phyloP scores from a whole-genome alignment of 2,888 invertebrate genomes.

The Morpho helenor region DNA sequence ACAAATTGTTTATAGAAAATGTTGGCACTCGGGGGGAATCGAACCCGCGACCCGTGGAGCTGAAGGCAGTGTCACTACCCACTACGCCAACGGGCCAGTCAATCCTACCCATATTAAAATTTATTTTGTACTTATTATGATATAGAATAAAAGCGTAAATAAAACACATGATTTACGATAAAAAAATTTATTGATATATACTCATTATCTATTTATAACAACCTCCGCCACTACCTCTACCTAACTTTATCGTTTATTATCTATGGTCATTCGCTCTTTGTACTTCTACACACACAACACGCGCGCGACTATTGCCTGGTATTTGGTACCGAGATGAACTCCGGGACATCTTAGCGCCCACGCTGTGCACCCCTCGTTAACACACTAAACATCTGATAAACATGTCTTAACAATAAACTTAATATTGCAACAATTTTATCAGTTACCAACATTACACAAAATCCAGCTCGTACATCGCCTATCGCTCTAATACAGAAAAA shows the following conservation, averaged over 20 bases:
- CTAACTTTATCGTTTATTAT: slow-evolving; percentile 9
- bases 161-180: slow-evolving; percentile 44
- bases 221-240: slow-evolving; percentile 39
- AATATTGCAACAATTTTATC: no score
- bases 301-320: slow-evolving; percentile 40
- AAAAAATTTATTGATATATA: slow-evolving; percentile 76
- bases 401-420: no score
- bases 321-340: slow-evolving; percentile 39
- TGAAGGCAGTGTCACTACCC: no score
- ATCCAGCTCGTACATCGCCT: no score
- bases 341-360: slow-evolving; percentile 28
- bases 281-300: slow-evolving; percentile 37
- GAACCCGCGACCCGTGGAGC: no score
- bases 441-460: no score
- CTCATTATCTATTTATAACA: slow-evolving; percentile 66
- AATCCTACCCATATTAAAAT: no score
- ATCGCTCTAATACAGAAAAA: no score
- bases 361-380: neutral
- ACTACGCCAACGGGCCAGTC: no score
- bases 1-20: no score
- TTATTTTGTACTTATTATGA: no score
- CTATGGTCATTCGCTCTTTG: slow-evolving; percentile 31
- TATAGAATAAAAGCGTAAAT: slow-evolving; percentile 11
- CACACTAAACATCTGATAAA: neutral
- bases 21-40: no score